Conservation (phyloP, 2,888 invertebrate genomes). For the Agrochola lota region DNA sequence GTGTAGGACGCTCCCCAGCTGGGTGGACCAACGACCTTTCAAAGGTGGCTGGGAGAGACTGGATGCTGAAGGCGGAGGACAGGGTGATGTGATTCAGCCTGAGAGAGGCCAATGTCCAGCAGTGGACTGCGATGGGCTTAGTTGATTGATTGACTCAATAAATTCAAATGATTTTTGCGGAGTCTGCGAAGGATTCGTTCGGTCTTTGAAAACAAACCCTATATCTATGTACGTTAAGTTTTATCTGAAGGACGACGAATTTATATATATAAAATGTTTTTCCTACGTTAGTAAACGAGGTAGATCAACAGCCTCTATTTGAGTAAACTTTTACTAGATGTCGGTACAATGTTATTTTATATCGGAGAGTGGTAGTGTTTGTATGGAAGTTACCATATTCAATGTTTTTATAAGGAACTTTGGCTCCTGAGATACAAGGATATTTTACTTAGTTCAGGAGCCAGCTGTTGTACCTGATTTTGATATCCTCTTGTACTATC, state of each 20-base stretch:
- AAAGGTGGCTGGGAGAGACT: neutral
- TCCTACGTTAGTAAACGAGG: neutral
- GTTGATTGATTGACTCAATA: too few species aligned
- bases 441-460: too few species aligned
- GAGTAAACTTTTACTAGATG: neutral
- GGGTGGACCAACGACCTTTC: neutral
- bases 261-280: conserved; percentile 29
- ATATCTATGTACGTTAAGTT: neutral
- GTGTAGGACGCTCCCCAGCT: neutral
- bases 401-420: too few species aligned
- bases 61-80: neutral
- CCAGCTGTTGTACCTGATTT: too few species aligned
- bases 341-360: conserved; percentile 16
- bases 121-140: too few species aligned
- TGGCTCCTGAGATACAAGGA: too few species aligned
- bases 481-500: too few species aligned
- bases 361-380: neutral
- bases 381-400: too few species aligned
- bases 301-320: conserved; percentile 3
- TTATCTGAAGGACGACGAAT: neutral
- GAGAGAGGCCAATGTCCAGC: too few species aligned
- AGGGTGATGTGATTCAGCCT: too few species aligned
- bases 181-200: too few species aligned
- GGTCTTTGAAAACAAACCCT: neutral
- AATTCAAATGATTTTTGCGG: too few species aligned